These are phyloP conservation scores for Syngnathus rostellatus DNA, from an alignment of 2,797 vertebrate genomes.

Conservation along the genomic window DNA sequence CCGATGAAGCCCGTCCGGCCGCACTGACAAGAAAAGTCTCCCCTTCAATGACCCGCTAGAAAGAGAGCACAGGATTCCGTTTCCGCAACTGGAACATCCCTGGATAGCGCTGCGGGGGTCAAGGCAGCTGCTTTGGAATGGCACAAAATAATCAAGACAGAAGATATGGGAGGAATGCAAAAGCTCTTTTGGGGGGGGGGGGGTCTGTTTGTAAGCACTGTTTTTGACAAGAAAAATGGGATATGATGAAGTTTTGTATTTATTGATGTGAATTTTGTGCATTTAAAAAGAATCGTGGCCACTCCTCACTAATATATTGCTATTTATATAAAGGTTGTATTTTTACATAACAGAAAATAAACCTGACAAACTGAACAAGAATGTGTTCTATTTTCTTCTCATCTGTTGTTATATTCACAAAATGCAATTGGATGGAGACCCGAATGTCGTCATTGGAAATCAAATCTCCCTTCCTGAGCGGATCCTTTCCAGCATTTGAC, in stretches of 20 bases:
- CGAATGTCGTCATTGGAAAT: too few species aligned
- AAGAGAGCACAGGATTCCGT: background rate
- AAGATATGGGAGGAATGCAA: background rate
- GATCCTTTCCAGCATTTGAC: too few species aligned
- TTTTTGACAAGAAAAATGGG: constrained; percentile 25
- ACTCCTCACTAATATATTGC: constrained; percentile 20
- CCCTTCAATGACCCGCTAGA: too few species aligned
- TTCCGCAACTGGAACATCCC: constrained; percentile 7
- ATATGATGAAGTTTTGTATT: constrained; percentile 29
- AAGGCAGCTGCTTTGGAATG: too few species aligned
- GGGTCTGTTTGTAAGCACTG: constrained; percentile 23
- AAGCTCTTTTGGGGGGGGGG: constrained; percentile 29
- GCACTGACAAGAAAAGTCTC: too few species aligned
- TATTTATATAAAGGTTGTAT: constrained; percentile 38
- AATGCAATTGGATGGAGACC: too few species aligned
- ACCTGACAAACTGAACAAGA: constrained; percentile 37
- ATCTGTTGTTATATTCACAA: too few species aligned
- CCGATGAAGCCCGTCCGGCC: too few species aligned
- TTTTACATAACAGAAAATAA: constrained; percentile 33
- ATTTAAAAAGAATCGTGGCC: constrained; percentile 32
- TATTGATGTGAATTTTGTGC: constrained; percentile 38
- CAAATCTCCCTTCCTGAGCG: too few species aligned
- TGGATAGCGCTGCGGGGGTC: background rate
- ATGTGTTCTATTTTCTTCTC: constrained; percentile 2
- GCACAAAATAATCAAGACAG: background rate